Conservation (phyloP, 1,140 invertebrate species). For the Vanessa atalanta region DNA sequence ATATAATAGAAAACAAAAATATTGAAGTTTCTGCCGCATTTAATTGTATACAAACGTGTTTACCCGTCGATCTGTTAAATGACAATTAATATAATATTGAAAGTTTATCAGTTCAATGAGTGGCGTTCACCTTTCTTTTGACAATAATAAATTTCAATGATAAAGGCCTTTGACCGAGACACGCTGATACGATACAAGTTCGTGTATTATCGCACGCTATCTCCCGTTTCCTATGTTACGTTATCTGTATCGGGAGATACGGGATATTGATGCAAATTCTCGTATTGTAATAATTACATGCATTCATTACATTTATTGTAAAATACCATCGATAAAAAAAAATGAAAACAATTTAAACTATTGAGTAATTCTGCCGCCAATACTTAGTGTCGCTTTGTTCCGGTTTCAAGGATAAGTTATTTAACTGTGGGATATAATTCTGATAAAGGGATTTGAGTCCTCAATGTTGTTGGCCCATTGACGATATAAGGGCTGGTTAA, state of each 20-base stretch:
- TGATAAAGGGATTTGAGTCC: too few species aligned
- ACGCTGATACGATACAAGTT: constrained; percentile 25
- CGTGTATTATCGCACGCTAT: constrained; percentile 25
- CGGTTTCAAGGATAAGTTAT: too few species aligned
- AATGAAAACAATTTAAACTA: too few species aligned
- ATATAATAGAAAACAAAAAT: too few species aligned
- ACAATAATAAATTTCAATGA: constrained; percentile 45
- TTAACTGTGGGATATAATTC: too few species aligned
- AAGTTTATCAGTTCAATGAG: constrained; percentile 3
- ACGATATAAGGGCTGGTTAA: too few species aligned
- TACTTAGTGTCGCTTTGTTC: too few species aligned
- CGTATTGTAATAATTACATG: not conserved
- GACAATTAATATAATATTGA: not conserved
- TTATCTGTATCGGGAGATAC: constrained; percentile 4
- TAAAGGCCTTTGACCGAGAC: constrained; percentile 44
- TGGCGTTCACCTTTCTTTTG: constrained; percentile 40
- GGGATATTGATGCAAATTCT: not conserved
- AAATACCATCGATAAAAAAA: too few species aligned
- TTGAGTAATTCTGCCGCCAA: too few species aligned
- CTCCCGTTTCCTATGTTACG: constrained; percentile 18
- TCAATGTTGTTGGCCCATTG: too few species aligned
- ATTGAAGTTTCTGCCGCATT: too few species aligned
- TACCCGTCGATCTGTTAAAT: not conserved
- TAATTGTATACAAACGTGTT: not conserved
- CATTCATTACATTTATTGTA: too few species aligned